phyloP scores from a whole-genome alignment of 2,888 invertebrate genomes.

The Copidosoma aretas region DNA sequence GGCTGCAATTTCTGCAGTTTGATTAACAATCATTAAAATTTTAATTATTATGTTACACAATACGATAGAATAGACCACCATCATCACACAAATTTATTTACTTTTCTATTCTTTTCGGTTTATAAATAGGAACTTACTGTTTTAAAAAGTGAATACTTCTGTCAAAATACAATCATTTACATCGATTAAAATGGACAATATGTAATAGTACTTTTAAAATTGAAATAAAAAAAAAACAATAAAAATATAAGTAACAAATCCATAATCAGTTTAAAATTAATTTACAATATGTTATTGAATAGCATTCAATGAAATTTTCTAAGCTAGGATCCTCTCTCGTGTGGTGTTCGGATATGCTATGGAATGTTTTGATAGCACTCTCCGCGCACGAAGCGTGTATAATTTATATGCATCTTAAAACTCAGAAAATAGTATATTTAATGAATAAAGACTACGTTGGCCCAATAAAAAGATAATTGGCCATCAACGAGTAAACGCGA shows the following conservation, averaged over 20 bases:
- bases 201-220: constrained; percentile 1
- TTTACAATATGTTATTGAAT: constrained; percentile 19
- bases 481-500: constrained; percentile 26
- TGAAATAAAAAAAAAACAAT: constrained; percentile 9
- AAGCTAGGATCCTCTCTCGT: constrained; percentile 25
- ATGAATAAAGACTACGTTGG: constrained; percentile 33
- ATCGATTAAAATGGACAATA: constrained; percentile 24
- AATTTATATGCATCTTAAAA: constrained; percentile 1
- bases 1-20: not conserved
- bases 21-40: constrained; percentile 5
- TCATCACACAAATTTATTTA: constrained; percentile 1
- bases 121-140: constrained; percentile 18
- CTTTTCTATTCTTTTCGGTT: constrained; percentile 14
- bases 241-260: constrained; percentile 1
- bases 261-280: constrained; percentile 10
- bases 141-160: constrained; percentile 24
- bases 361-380: constrained; percentile 41
- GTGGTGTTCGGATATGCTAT: constrained; percentile 36
- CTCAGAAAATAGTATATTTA: constrained; percentile 14
- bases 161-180: constrained; percentile 25
- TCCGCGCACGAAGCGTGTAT: constrained; percentile 35
- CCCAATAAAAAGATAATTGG: constrained; percentile 32
- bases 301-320: constrained; percentile 39
- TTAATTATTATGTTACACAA: constrained; percentile 5
- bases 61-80: constrained; percentile 22